A percentile compares a stretch with the other conserved stretches of the same genome.
Conservation (phyloP, 2,797 vertebrate species). For the Etheostoma perlongum region DNA sequence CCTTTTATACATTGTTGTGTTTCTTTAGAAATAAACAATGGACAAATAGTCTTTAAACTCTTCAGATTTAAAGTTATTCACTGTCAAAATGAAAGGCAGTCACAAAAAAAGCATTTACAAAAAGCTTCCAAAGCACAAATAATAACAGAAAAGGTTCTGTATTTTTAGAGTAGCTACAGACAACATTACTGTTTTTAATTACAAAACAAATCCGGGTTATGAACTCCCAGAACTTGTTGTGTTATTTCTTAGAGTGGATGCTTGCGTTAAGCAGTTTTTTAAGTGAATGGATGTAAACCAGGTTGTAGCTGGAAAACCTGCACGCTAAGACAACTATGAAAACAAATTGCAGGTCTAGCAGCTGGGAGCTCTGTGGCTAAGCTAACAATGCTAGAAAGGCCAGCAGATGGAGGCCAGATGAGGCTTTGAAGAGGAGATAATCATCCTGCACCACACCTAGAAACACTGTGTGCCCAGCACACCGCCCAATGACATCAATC, state of each 20-base stretch:
- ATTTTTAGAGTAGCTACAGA: no score
- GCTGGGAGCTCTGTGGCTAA: constrained; percentile 19
- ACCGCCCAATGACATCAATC: constrained; percentile 50
- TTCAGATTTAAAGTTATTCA: no score
- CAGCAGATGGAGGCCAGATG: constrained; percentile 73
- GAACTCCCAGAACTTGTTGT: no score
- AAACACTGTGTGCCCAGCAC: constrained; percentile 36
- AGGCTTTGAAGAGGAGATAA: constrained; percentile 66
- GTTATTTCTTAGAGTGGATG: neutral
- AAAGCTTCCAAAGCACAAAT: no score
- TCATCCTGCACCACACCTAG: constrained; percentile 65
- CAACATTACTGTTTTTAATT: no score
- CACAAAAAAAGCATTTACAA: no score
- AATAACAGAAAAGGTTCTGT: no score
- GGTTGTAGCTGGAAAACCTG: neutral
- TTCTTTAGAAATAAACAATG: no score
- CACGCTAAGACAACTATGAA: constrained; percentile 3
- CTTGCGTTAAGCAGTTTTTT: constrained; percentile 21
- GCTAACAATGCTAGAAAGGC: constrained; percentile 33
- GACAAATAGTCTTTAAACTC: no score
- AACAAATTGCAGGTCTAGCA: constrained; percentile 5
- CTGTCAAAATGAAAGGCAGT: no score
- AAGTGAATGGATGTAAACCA: constrained; percentile 18
- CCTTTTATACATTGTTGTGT: no score
- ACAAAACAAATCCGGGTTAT: no score